Conservation (phyloP, 92 coral and sea anemone species). For the Pocillopora grandis region DNA sequence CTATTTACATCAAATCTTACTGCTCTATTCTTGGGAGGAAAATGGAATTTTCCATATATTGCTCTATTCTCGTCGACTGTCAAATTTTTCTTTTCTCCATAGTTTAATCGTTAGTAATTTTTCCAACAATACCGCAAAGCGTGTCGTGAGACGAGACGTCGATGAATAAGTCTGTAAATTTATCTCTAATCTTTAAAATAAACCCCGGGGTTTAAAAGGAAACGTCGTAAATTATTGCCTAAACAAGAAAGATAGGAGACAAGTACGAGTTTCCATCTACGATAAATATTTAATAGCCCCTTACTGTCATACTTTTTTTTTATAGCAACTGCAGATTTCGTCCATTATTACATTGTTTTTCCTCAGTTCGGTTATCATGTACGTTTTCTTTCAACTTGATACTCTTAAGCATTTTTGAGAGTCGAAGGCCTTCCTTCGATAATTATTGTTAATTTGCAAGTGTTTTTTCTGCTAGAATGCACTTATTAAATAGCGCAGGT, state of each 20-base stretch:
- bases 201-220: not conserved
- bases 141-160: not conserved
- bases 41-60: too few species aligned
- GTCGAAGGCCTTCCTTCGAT: too few species aligned
- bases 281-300: slow-evolving; percentile 27
- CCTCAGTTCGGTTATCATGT: not conserved
- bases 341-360: not conserved
- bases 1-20: too few species aligned
- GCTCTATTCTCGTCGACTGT: too few species aligned
- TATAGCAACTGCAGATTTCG: not conserved
- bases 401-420: too few species aligned
- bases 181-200: not conserved
- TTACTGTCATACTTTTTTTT: not conserved
- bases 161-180: not conserved
- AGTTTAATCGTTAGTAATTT: too few species aligned
- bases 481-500: not conserved
- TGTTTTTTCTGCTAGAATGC: too few species aligned
- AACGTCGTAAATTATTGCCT: not conserved
- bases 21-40: too few species aligned
- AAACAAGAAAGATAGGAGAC: not conserved
- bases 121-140: not conserved
- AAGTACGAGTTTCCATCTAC: not conserved
- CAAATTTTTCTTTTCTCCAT: too few species aligned
- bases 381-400: not conserved
- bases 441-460: too few species aligned